These are phyloP conservation scores for Heliconius aoede DNA, from an alignment of 2,888 invertebrate genomes.

Conservation along the genomic window DNA sequence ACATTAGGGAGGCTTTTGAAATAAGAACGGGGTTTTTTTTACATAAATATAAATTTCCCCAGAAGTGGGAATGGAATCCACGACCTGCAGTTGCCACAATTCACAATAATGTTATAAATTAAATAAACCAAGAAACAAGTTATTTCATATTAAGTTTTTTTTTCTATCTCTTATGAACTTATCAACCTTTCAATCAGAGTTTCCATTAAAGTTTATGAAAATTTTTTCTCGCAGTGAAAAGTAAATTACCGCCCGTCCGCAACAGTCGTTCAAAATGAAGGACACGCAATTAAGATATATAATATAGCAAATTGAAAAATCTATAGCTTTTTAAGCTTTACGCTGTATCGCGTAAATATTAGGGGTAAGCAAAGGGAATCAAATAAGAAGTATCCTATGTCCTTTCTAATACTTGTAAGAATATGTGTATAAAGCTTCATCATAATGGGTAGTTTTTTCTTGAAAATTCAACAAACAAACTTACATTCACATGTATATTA, in stretches of 20 bases:
- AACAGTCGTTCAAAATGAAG: constrained; percentile 28
- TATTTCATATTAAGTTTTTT: not conserved
- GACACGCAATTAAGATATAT: constrained; percentile 28
- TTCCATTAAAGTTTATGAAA: constrained; percentile 17
- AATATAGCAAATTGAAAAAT: constrained; percentile 2
- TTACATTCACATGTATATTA: too few species aligned
- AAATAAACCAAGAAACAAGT: not conserved
- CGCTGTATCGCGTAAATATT: too few species aligned
- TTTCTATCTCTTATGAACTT: not conserved
- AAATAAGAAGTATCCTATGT: too few species aligned
- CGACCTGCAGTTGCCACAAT: not conserved
- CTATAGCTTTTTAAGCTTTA: too few species aligned
- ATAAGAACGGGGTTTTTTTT: too few species aligned
- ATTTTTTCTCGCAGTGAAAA: constrained; percentile 8
- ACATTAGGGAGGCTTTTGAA: too few species aligned
- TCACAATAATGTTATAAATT: not conserved
- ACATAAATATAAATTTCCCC: not conserved
- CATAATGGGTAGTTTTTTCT: too few species aligned
- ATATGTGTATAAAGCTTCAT: too few species aligned
- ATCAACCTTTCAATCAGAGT: constrained; percentile 22
- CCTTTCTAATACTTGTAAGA: too few species aligned
- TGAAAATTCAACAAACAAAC: too few species aligned
- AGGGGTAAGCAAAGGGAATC: too few species aligned
- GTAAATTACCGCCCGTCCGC: constrained; percentile 16
- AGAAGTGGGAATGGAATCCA: not conserved